Evolutionary conservation across 2,888 invertebrate genomes (phyloP), one percentile per base, ranked within the genome.

Genomic region (Petrolisthes manimaculis): DNA sequence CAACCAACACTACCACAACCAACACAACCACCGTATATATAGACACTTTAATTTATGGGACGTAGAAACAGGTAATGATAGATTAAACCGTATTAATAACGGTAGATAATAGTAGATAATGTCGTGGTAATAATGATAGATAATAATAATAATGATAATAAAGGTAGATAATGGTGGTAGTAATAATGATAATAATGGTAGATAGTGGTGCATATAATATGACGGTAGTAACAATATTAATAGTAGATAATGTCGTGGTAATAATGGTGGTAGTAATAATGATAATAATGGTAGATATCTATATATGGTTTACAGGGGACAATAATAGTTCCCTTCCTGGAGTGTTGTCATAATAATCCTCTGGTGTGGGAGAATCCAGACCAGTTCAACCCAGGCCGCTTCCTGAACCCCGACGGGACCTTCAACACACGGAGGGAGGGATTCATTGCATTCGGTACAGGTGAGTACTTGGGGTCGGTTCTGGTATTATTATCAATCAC

Each of bases 321-420:
- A 0, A 61, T 80, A 21, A 21, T 80, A 24, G 3, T 61, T 4
- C 61, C 80, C 61, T 61, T 61, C 37, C 8, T 80, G 6, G 82
- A 51, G 14, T 69, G 86, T 53, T 83, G 75, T 53, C 86, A 86
- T 67, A 61, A 9, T 18, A 82, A 86, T 54, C 86, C 86, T 18
- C 18, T 21, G 54, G n/a, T 37, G 21, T 86, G 86, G 86, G 53
- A 69, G 69, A 18, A 71, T 8, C 86, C 86, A 21, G 54, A 86
- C 77, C 51, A 86, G 61, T 82, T 86, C 53, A 74, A 86, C 67
- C 86, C 86, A 4, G 81, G 75, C 69, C 86, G 82, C 61, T 86
- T 86, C 82, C 67, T 86, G 0, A 71, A 86, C 77, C 75, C 67
- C 0, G 82, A 86, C 14, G 86, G 86, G 53, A 80, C 81, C 61